Base-by-base conservation (phyloP, 1,140 invertebrate species). In the Lucilia cuprina region DNA sequence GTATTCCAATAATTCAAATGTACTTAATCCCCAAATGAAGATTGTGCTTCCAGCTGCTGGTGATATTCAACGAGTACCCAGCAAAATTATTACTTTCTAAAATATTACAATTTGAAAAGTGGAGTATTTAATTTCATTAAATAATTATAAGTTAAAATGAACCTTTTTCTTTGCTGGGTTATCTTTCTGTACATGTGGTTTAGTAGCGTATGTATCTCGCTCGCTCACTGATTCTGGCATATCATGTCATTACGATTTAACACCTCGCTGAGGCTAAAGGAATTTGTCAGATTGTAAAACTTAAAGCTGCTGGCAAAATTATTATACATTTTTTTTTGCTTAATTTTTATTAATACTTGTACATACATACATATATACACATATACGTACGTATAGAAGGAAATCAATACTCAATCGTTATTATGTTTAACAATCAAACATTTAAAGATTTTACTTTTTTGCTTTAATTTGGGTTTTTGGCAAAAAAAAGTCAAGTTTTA, bases 191-290 rank as follows among this genome's bases (percentile, higher is more conserved):
- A 10, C 41, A 41, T 41, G 41, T 41, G 10, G 41, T 41, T 41
- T 41, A 41, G 41, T 41, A 41, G 5, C 41, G 41, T 41, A 17
- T 17, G 50, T 13, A 55, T 55, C 25, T 30, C 25, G 25, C 25
- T 30, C 50, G 50, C 17, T 55, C 19, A 49, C n/a, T 49, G 77
- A 49, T 41, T 80, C 77, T 80, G 77, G 77, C 77, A 55, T 78
- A 60, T 77, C 74, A 78, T 84, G 74, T 41, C 83, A 77, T 84
- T 84, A 70, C 77, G 83, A 84, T 84, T 84, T 84, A 80, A 84
- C 83, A 78, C 83, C 83, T 84, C 35, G 49, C 47, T 21, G 55
- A 60, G 74, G 30, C 75, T 80, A 60, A 84, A 78, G 83, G 50
- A 60, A 78, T 80, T 84, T 84, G 75, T 84, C 83, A 84, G 47